These are phyloP conservation scores for Cabera pusaria DNA, from an alignment of 2,888 invertebrate species.

Conservation along the genomic window DNA sequence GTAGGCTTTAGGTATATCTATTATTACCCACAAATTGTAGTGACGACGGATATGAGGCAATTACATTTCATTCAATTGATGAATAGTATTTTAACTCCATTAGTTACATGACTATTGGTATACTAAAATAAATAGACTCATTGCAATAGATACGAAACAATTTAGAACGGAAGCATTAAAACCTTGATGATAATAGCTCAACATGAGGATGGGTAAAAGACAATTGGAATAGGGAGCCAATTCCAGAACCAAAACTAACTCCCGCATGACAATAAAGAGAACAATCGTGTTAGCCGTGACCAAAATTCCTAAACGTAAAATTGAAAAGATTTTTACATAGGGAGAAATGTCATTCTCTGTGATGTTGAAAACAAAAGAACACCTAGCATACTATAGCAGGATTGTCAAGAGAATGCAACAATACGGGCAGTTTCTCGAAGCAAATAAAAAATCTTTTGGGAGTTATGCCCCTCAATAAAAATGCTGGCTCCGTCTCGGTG, in stretches of 20 bases:
- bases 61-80: constrained; percentile 44
- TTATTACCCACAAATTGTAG: constrained; percentile 30
- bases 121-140: constrained; percentile 31
- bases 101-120: constrained; percentile 16
- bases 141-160: constrained; percentile 37
- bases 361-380: constrained; percentile 41
- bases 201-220: constrained; percentile 48
- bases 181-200: constrained; percentile 50
- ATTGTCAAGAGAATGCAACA: constrained; percentile 47
- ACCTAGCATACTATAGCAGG: constrained; percentile 23
- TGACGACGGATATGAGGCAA: constrained; percentile 48
- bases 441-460: constrained; percentile 49
- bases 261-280: constrained; percentile 46
- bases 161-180: constrained; percentile 56
- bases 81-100: constrained; percentile 35
- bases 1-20: too few species aligned
- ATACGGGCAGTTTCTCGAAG: constrained; percentile 52
- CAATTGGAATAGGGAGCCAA: constrained; percentile 54
- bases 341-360: constrained; percentile 17
- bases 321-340: constrained; percentile 5
- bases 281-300: constrained; percentile 58
- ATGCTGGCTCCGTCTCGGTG: constrained; percentile 41
- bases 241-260: constrained; percentile 52
- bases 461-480: constrained; percentile 61
- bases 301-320: constrained; percentile 52